These are phyloP conservation scores for Chloroclysta siterata DNA, from an alignment of 2,888 invertebrate species.

Conservation along the genomic window DNA sequence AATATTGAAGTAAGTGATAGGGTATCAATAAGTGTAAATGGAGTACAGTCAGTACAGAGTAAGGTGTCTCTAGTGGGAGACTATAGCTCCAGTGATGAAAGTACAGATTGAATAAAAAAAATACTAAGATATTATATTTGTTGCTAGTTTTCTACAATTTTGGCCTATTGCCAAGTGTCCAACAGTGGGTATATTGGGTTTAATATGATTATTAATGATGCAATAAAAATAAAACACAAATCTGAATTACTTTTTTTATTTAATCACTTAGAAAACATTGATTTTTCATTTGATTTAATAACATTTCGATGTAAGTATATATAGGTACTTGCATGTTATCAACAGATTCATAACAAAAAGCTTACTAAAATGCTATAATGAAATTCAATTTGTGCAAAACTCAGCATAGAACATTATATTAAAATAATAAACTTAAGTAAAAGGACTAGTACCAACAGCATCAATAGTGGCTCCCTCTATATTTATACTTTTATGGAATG, in stretches of 20 bases:
- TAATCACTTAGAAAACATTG: slow-evolving; percentile 43
- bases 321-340: slow-evolving; percentile 4
- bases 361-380: background rate
- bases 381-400: slow-evolving; percentile 12
- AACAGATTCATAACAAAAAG: slow-evolving; percentile 4
- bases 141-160: too few species aligned
- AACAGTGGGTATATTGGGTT: too few species aligned
- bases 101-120: slow-evolving; percentile 13
- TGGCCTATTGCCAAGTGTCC: too few species aligned
- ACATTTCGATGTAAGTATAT: slow-evolving; percentile 49
- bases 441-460: background rate
- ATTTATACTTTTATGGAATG: background rate
- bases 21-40: slow-evolving; percentile 3
- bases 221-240: slow-evolving; percentile 40
- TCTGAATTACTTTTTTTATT: slow-evolving; percentile 41
- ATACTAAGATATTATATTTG: too few species aligned
- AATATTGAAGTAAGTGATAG: slow-evolving; percentile 8
- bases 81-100: slow-evolving; percentile 32
- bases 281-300: slow-evolving; percentile 40
- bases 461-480: background rate
- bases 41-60: slow-evolving; percentile 18
- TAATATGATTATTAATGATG: too few species aligned
- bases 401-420: background rate
- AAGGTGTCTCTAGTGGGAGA: slow-evolving; percentile 28
- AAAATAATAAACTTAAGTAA: background rate